Percentiles rank a stretch among this genome's conserved stretches.
phyloP scores from a whole-genome alignment of 2,797 vertebrate species.

The Lagodon rhomboides region DNA sequence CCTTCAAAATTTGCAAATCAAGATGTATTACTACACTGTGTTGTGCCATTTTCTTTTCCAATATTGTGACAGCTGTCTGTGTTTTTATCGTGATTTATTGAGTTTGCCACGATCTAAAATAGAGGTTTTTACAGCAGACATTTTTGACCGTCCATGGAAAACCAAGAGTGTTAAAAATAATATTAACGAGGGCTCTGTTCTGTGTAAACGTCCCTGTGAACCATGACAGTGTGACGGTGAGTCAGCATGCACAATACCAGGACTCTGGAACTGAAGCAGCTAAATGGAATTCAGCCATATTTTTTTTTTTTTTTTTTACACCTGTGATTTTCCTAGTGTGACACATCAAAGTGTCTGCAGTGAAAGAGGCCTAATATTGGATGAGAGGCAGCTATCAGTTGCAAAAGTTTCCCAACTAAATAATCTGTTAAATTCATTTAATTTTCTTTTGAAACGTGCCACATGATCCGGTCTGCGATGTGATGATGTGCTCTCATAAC shows the following conservation, averaged over 20 bases:
- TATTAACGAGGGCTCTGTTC: not conserved
- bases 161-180: not conserved
- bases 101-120: not conserved
- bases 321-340: not conserved
- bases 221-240: not conserved
- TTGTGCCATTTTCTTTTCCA: not conserved
- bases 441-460: not conserved
- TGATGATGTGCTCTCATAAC: constrained; percentile 12
- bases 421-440: not conserved
- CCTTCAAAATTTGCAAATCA: not conserved
- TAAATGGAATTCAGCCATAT: not conserved
- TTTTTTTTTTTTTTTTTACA: not conserved
- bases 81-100: not conserved
- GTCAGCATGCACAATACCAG: not conserved
- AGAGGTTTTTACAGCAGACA: not conserved
- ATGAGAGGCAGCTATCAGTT: not conserved
- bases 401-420: not conserved
- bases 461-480: not conserved
- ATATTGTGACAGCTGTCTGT: not conserved
- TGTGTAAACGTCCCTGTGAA: not conserved
- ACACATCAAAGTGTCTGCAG: not conserved
- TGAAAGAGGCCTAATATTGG: not conserved
- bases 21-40: not conserved
- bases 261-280: not conserved
- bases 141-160: not conserved